Evolutionary conservation across 2,113 vertebrate species (phyloP).

Genomic region (Actinemys pallida): DNA sequence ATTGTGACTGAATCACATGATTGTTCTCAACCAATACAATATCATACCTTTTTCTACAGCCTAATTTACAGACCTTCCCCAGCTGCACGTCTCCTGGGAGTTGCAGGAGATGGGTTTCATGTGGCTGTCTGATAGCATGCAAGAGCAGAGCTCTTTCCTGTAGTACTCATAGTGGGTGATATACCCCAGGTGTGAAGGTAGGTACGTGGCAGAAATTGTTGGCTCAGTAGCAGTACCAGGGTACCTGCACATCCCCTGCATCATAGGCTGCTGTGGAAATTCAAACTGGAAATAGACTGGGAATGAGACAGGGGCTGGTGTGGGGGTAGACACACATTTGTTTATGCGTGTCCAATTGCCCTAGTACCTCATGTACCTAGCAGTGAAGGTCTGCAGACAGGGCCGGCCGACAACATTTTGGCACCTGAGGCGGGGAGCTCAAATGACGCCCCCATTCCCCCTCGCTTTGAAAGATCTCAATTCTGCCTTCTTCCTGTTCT

Average conservation of each 20-base stretch:
- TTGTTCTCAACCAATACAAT: background rate
- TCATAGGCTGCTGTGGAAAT: background rate
- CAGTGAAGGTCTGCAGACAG: background rate
- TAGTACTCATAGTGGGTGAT: background rate
- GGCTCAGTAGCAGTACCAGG: background rate
- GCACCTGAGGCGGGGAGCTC: no score
- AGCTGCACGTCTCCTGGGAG: background rate
- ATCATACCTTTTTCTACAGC: accelerated
- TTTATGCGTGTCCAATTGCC: background rate
- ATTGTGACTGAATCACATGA: background rate
- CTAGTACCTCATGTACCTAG: background rate
- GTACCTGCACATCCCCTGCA: accelerated
- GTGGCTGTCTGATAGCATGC: background rate
- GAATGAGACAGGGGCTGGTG: background rate
- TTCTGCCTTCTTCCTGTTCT: no score
- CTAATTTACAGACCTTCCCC: background rate
- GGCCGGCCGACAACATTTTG: no score
- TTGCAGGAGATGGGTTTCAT: background rate
- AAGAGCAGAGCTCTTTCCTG: background rate
- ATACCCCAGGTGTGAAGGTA: background rate
- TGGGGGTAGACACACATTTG: background rate
- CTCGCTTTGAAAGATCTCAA: no score
- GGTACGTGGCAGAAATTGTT: background rate
- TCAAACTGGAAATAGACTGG: background rate
- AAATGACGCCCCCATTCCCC: no score